Evolutionary conservation across 1,140 invertebrate species (phyloP), one percentile per base, ranked within the genome.

Genomic region (Proctacanthus coquilletti): DNA sequence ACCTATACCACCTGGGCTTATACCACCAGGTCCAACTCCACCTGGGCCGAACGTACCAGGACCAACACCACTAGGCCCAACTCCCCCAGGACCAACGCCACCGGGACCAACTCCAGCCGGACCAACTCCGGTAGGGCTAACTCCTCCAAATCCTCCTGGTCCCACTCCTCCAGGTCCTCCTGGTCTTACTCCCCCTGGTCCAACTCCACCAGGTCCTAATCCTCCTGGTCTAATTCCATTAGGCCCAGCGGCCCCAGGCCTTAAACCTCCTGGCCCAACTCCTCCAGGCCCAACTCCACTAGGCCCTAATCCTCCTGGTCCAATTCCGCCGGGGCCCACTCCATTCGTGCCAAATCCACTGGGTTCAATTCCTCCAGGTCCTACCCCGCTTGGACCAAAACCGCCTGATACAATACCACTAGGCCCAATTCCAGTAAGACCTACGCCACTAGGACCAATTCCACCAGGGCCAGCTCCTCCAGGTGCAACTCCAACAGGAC

Each of bases 1-100:
- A 37, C 5, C 13, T n/a, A 11, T 10, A 39, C 32, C 39, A 35
- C 45, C 44, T 18, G 47, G 43, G 5, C 47, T 47, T 3, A 40
- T 39, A n/a, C 45, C 39, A 34, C 38, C 42, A 32, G 45, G 39
- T 20, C 32, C 21, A 18, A 11, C 5, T 11, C 42, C 39, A 9
- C 23, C 23, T 36, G 33, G 42, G 18, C 37, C 15, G 0, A 40
- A 19, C 13, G 3, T 3, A 31, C 4, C 34, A 36, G 11, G 19
- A 25, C 36, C 29, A 19, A n/a, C 15, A 29, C 29, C 34, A 8
- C 25, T 13, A 34, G 25, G 43, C 10, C 20, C 20, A 25, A 8
- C 21, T 9, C 29, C 39, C 18, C 30, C 36, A 23, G 25, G 32
- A 25, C 34, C 39, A 29, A 13, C 25, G 23, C 36, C 41, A 11